A percentile compares a stretch with the other conserved stretches of the same genome.
Conservation (phyloP, 1,140 invertebrate genomes). For the Magallana ariakensis region DNA sequence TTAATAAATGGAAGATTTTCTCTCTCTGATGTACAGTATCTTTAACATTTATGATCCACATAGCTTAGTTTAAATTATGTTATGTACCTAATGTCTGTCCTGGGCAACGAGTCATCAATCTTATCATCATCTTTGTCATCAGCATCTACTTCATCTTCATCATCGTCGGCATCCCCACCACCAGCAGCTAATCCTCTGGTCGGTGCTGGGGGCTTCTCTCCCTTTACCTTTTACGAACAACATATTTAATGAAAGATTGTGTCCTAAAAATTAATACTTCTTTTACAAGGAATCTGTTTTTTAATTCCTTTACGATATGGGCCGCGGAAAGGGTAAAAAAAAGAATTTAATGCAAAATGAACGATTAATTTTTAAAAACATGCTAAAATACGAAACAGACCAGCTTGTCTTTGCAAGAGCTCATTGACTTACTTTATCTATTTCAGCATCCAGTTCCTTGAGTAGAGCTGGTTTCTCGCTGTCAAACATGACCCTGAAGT, state of each 20-base stretch:
- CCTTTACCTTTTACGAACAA: slow-evolving; percentile 72
- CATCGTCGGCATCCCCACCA: slow-evolving; percentile 61
- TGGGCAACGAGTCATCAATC: slow-evolving; percentile 86
- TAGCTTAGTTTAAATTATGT: too few relatives aligned
- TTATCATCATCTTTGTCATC: slow-evolving; percentile 78
- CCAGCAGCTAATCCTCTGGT: slow-evolving; percentile 82
- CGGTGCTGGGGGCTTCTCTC: slow-evolving; percentile 82
- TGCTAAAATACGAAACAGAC: too few relatives aligned
- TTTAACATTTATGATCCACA: too few relatives aligned
- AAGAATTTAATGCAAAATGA: too few relatives aligned
- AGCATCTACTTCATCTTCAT: slow-evolving; percentile 76
- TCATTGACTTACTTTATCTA: slow-evolving; percentile 85
- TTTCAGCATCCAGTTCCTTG: slow-evolving; percentile 92
- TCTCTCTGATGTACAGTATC: too few relatives aligned
- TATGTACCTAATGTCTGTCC: slow-evolving; percentile 87
- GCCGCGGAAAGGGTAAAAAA: too few relatives aligned
- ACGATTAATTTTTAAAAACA: too few relatives aligned
- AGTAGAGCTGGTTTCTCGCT: slow-evolving; percentile 91
- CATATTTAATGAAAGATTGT: not conserved
- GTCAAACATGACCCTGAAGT: slow-evolving; percentile 89
- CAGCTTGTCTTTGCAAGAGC: too few relatives aligned
- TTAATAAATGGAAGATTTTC: too few relatives aligned
- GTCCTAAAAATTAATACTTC: not conserved
- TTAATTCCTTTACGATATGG: too few relatives aligned
- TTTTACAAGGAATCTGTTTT: too few relatives aligned